phyloP scores from a whole-genome alignment of 2,797 vertebrate species.

The Etheostoma nigrum region DNA sequence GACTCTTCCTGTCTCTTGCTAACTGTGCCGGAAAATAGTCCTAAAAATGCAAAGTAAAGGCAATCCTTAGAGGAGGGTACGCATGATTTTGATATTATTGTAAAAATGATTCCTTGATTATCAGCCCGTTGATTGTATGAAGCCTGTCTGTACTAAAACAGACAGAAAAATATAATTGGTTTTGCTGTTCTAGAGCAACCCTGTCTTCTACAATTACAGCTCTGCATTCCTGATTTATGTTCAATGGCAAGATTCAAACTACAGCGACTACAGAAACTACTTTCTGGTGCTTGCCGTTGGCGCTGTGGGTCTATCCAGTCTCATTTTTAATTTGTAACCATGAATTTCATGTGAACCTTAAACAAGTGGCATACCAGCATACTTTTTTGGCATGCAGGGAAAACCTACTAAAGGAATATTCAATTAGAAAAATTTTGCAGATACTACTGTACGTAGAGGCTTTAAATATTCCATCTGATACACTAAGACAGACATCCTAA shows the following conservation, averaged over 20 bases:
- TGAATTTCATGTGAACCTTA: neutral
- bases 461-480: neutral
- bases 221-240: slow-evolving; percentile 24
- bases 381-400: neutral
- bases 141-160: slow-evolving; percentile 19
- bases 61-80: slow-evolving; percentile 20
- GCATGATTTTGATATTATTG: slow-evolving; percentile 20
- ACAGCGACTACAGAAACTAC: neutral
- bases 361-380: neutral
- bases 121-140: neutral
- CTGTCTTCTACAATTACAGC: slow-evolving; percentile 6
- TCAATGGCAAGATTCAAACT: slow-evolving; percentile 2
- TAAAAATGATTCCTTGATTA: slow-evolving; percentile 15
- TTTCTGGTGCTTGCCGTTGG: slow-evolving; percentile 10
- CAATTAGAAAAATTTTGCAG: neutral
- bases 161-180: slow-evolving; percentile 8
- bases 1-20: neutral
- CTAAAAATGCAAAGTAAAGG: slow-evolving; percentile 8
- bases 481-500: neutral
- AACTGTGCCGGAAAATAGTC: slow-evolving; percentile 2
- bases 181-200: neutral
- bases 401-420: neutral
- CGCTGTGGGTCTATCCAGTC: neutral
- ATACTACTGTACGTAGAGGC: neutral
- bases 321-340: slow-evolving; percentile 13